phyloP scores from a whole-genome alignment of 2,113 vertebrate species.

The Malaclemys terrapin region DNA sequence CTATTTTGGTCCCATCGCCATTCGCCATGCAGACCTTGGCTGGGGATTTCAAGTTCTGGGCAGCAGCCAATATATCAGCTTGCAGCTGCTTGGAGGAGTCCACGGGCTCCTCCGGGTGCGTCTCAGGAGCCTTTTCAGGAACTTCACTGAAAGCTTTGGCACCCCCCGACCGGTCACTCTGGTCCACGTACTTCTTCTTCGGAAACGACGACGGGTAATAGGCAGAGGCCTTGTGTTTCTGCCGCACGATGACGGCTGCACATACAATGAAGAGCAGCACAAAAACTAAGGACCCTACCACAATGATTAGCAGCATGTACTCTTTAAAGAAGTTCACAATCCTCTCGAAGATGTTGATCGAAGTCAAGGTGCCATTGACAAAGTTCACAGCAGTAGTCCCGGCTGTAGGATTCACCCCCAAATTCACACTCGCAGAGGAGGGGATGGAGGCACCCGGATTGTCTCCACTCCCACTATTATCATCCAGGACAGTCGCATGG shows the following conservation, averaged over 20 bases:
- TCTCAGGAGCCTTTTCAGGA: conserved; percentile 73
- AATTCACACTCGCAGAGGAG: conserved; percentile 40
- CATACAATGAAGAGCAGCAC: conserved; percentile 94
- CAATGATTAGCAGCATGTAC: conserved; percentile 90
- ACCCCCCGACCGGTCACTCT: conserved; percentile 79
- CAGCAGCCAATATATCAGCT: conserved; percentile 83
- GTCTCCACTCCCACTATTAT: conserved; percentile 81
- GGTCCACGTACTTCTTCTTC: conserved; percentile 86
- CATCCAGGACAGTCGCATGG: conserved; percentile 38
- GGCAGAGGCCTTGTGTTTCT: conserved; percentile 92
- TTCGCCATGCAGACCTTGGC: conserved; percentile 75
- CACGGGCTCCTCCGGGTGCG: conserved; percentile 68
- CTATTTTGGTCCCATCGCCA: conserved; percentile 51
- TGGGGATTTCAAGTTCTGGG: conserved; percentile 88
- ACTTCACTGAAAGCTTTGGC: conserved; percentile 79
- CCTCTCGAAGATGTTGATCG: conserved; percentile 81
- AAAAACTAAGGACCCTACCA: conserved; percentile 90
- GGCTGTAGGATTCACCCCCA: conserved; percentile 9
- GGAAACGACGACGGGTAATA: conserved; percentile 93
- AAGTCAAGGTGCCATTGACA: conserved; percentile 82
- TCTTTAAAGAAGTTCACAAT: conserved; percentile 92
- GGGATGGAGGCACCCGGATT: conserved; percentile 79
- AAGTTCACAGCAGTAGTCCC: conserved; percentile 69
- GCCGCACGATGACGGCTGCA: conserved; percentile 89
- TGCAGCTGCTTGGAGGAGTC: conserved; percentile 86